Evolutionary conservation across 92 coral and sea anemone species (phyloP).

Genomic region (Muricea muricata): DNA sequence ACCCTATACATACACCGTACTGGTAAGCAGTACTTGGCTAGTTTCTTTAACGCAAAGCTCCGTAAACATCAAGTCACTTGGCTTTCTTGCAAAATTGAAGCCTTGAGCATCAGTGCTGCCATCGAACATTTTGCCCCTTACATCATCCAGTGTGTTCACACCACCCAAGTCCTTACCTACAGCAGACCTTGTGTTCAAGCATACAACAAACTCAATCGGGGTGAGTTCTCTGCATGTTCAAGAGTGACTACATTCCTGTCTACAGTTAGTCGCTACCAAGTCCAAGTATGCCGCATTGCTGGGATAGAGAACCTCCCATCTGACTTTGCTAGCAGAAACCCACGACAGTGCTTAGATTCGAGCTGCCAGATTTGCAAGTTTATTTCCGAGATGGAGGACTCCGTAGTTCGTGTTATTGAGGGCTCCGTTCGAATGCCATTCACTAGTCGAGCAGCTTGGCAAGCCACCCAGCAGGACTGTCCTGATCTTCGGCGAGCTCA

Average conservation of each 20-base stretch:
- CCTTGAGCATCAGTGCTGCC: conserved; percentile 54
- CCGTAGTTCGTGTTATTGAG: not conserved
- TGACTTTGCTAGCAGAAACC: conserved; percentile 58
- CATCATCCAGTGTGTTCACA: conserved; percentile 50
- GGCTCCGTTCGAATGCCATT: conserved; percentile 24
- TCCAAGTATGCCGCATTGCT: conserved; percentile 41
- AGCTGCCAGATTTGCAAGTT: conserved; percentile 50
- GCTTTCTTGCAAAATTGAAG: conserved; percentile 63
- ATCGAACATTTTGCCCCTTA: conserved; percentile 52
- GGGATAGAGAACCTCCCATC: conserved; percentile 54
- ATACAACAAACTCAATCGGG: conserved; percentile 57
- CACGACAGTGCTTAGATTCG: conserved; percentile 35
- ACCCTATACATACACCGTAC: conserved; percentile 53
- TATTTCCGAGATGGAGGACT: conserved; percentile 2
- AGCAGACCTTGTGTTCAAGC: conserved; percentile 66
- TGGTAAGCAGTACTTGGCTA: conserved; percentile 32
- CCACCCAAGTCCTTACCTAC: conserved; percentile 61
- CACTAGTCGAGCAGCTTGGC: not conserved
- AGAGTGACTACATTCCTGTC: conserved; percentile 61
- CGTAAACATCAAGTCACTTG: conserved; percentile 49
- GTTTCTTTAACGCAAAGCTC: conserved; percentile 58
- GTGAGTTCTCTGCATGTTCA: conserved; percentile 63
- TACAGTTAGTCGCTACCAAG: conserved; percentile 41
- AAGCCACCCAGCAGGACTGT: not conserved
- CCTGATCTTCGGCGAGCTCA: conserved; percentile 19